phyloP scores from a whole-genome alignment of 2,888 invertebrate genomes.

The Epirrita christyi region DNA sequence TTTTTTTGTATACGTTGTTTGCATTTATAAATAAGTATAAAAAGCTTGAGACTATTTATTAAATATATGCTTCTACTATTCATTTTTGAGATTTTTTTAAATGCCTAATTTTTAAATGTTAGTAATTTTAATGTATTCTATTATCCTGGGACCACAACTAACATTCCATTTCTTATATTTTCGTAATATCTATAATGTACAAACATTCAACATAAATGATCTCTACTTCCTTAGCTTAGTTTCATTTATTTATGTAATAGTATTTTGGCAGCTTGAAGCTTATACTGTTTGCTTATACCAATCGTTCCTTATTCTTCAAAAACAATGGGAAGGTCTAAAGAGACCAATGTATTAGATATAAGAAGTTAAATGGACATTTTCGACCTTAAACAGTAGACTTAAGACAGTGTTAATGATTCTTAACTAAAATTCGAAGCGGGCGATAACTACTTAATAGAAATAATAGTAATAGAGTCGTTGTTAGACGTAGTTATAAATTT shows the following conservation, averaged over 20 bases:
- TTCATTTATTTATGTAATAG: background rate
- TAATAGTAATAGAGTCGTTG: no score
- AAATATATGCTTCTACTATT: no score
- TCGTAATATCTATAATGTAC: background rate
- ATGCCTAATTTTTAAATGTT: no score
- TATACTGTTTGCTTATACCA: background rate
- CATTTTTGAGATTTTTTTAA: no score
- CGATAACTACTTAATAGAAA: no score
- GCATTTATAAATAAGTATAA: no score
- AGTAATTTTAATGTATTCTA: no score
- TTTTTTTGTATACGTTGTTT: no score
- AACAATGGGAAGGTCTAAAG: conserved; percentile 29
- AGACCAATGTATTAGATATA: conserved; percentile 19
- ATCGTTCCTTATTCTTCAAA: conserved; percentile 19
- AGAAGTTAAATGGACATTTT: conserved; percentile 21
- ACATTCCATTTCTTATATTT: no score
- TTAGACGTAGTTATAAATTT: conserved; percentile 1
- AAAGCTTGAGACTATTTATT: no score
- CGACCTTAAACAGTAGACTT: conserved; percentile 20
- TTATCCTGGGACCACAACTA: no score
- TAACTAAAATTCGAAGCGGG: background rate
- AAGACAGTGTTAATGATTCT: conserved; percentile 15
- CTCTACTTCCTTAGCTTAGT: conserved; percentile 44
- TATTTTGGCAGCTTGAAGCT: conserved; percentile 44
- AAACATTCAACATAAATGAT: conserved; percentile 55